Conservation (phyloP, 1,140 invertebrate genomes). For the Cydia pomonella region DNA sequence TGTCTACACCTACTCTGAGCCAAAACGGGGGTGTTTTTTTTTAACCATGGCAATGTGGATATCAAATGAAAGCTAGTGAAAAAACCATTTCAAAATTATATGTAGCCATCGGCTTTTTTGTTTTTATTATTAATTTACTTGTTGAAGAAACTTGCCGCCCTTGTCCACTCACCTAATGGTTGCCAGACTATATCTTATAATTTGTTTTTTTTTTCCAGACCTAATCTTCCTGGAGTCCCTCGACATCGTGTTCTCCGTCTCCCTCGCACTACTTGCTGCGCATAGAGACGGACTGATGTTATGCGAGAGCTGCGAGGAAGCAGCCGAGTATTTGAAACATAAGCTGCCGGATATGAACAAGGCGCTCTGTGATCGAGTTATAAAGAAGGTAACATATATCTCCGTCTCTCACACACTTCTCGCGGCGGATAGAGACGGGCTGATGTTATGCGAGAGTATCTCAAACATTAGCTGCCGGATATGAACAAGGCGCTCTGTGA, state of each 20-base stretch:
- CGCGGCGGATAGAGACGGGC: constrained; percentile 91
- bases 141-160: too few relatives aligned
- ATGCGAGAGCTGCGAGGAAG: constrained; percentile 94
- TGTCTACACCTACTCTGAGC: too few relatives aligned
- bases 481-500: constrained; percentile 84
- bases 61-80: too few relatives aligned
- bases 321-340: constrained; percentile 95
- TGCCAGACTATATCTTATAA: too few relatives aligned
- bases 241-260: constrained; percentile 94
- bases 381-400: constrained; percentile 89
- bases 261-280: constrained; percentile 90
- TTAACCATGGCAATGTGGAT: too few relatives aligned
- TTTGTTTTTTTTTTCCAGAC: constrained; percentile 82
- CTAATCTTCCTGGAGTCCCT: constrained; percentile 93
- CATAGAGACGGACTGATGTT: constrained; percentile 92
- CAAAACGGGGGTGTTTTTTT: too few relatives aligned
- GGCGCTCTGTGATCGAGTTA: constrained; percentile 84
- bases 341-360: constrained; percentile 84
- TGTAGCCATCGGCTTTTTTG: too few relatives aligned
- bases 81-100: too few relatives aligned
- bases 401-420: constrained; percentile 93
- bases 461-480: constrained; percentile 88
- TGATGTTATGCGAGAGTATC: constrained; percentile 91
- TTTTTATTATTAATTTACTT: too few relatives aligned
- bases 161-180: too few relatives aligned